Percentiles rank a stretch among this genome's conserved stretches.
Conservation (phyloP, 2,797 vertebrate genomes). For the Galaxias olidus region DNA sequence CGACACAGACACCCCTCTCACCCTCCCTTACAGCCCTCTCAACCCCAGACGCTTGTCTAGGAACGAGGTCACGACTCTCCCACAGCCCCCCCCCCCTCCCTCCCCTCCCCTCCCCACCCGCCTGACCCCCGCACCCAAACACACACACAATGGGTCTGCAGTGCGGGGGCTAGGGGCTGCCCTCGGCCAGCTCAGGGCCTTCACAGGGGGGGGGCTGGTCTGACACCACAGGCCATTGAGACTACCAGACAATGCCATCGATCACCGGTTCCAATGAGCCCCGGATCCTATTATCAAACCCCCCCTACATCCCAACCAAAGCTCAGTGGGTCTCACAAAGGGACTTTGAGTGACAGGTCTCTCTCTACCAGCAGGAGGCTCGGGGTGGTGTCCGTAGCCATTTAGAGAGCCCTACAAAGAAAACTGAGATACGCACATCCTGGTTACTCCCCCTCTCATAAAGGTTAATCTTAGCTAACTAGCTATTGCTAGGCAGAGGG, state of each 20-base stretch:
- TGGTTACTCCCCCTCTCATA: no score
- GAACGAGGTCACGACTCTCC: conserved; percentile 51
- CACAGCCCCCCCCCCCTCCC: conserved; percentile 26
- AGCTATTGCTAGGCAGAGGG: no score
- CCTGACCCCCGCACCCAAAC: not conserved
- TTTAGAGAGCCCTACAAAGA: no score
- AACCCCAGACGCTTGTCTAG: conserved; percentile 49
- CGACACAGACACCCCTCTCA: not conserved
- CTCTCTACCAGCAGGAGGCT: not conserved
- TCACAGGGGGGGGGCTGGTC: not conserved
- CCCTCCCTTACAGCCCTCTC: conserved; percentile 12
- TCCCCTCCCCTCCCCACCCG: not conserved
- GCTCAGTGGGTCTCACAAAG: not conserved
- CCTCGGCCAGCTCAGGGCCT: not conserved
- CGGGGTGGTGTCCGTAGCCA: not conserved
- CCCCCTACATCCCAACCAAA: not conserved
- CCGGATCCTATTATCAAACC: not conserved
- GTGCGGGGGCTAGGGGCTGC: not conserved
- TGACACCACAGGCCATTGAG: not conserved
- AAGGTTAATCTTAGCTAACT: no score
- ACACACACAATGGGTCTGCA: conserved; percentile 13
- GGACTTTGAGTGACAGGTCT: not conserved
- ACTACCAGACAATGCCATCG: not conserved
- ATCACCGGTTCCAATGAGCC: not conserved
- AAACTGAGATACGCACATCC: no score